Evolutionary conservation across 2,797 vertebrate genomes (phyloP), one percentile per base, ranked within the genome.

Genomic region (Pteropus rufus): DNA sequence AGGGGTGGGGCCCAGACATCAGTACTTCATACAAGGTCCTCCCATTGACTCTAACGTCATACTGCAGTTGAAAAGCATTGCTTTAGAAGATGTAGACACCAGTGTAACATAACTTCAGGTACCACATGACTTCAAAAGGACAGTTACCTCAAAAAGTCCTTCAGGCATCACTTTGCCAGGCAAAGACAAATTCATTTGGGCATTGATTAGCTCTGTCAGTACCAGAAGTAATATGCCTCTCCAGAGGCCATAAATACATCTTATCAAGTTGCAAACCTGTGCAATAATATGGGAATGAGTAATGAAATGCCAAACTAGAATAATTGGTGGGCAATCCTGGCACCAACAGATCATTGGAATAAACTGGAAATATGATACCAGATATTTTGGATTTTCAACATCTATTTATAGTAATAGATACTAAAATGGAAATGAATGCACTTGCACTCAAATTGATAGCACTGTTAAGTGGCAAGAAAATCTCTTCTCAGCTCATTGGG

Each of bases 401-500:
- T 80, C 46, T 93, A 85, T 96, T 88, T 85, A 89, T 39, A 79
- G 80, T 93, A 89, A 86, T 54, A 49, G 49, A 49, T 67, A n/a
- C 80, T 87, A 90, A 97, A 93, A 83, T 94, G 69, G 34, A 86
- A 95, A 94, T 64, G 72, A 87, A 80, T 8, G 19, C 23, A 15
- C 80, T 90, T 60, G 24, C 2, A 34, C 19, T 83, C 79, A 94
- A 86, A 80, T 77, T 95, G 64, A 94, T 85, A 88, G 44, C n/a
- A 24, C 49, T 56, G 8, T 91, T 90, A 92, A 91, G 7, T 92
- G 91, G 76, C 41, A 92, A 94, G 81, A 87, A 93, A 93, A 90
- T 84, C 29, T 93, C 70, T 92, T 54, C 80, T 86, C 31, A 82
- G 9, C 77, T 94, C 41, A 65, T 64, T 80, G 60, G 67, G 49